Base-by-base conservation (phyloP, 2,797 vertebrate species). In the Muraenolepis orangiensis region DNA sequence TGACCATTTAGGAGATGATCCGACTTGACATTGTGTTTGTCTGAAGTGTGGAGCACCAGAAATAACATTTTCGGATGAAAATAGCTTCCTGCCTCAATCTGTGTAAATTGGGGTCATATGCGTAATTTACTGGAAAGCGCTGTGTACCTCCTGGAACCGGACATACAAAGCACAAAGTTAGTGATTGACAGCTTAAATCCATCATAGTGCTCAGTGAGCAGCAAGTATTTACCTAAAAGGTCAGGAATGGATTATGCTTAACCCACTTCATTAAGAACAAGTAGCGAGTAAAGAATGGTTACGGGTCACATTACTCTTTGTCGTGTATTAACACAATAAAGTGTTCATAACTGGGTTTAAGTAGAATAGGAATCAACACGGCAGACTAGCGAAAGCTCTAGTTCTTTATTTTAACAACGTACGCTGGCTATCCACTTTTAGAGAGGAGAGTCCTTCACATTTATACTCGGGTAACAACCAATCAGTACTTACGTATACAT, bases 151-250 rank as follows among this genome's bases (percentile, higher is more conserved):
- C 81, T 0, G 0, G 72, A 73, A 76, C 70, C 81, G 68, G 84
- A 79, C 83, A 76, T 36, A 80, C 66, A 46, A 30, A 83, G 75
- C 75, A 74, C 80, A 78, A 86, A 30, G 84, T 76, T 20, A 1
- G 74, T 83, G 74, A 84, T 80, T 84, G 81, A 78, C 79, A 87
- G 82, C 76, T 78, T 72, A 28, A 57, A 74, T 82, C 73, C 74
- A 82, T 85, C 83, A 82, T 76, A 77, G 75, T 82, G 87, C 71
- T 85, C 81, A 86, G 78, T 86, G 79, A 75, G 84, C 76, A 83
- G 78, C 79, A 30, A 77, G 72, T 74, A 76, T 84, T 82, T 72
- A 82, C 85, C 74, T 82, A 78, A 87, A 85, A 84, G 81, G 79
- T 88, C 72, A 76, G 73, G 69, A 83, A 78, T 26, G 26, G 77